Conservation (phyloP, 1,140 invertebrate genomes). For the Berghia stephanieae region DNA sequence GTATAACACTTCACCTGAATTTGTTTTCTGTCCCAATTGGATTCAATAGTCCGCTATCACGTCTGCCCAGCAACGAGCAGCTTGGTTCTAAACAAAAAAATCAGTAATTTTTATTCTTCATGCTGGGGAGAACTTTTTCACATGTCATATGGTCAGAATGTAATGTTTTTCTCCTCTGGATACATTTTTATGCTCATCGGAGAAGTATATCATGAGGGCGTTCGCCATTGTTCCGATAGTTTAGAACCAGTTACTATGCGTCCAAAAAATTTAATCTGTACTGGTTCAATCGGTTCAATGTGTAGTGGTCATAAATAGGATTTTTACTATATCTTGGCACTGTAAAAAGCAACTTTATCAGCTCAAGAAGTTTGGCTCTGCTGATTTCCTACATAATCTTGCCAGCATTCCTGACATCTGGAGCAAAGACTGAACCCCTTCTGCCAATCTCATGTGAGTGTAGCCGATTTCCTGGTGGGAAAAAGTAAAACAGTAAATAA, state of each 20-base stretch:
- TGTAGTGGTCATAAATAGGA: background rate
- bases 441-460: conserved; percentile 89
- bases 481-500: conserved; percentile 18
- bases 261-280: background rate
- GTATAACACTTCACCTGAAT: too few species aligned
- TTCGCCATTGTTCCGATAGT: too few species aligned
- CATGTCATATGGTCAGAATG: too few species aligned
- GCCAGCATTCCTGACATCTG: conserved; percentile 91
- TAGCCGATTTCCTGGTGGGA: conserved; percentile 88
- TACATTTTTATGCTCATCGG: too few species aligned
- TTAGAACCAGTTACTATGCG: background rate
- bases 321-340: background rate
- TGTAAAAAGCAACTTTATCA: background rate
- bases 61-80: too few species aligned
- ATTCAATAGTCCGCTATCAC: too few species aligned
- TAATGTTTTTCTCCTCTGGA: too few species aligned
- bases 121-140: too few species aligned
- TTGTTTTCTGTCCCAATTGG: too few species aligned
- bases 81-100: too few species aligned
- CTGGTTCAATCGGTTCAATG: background rate
- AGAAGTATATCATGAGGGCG: too few species aligned
- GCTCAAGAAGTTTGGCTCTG: conserved; percentile 36
- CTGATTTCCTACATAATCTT: conserved; percentile 75
- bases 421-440: conserved; percentile 86
- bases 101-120: too few species aligned